A percentile compares a stretch with the other conserved stretches of the same genome.
Conservation (phyloP, 2,888 invertebrate species). For the Mimumesa dahlbomi region DNA sequence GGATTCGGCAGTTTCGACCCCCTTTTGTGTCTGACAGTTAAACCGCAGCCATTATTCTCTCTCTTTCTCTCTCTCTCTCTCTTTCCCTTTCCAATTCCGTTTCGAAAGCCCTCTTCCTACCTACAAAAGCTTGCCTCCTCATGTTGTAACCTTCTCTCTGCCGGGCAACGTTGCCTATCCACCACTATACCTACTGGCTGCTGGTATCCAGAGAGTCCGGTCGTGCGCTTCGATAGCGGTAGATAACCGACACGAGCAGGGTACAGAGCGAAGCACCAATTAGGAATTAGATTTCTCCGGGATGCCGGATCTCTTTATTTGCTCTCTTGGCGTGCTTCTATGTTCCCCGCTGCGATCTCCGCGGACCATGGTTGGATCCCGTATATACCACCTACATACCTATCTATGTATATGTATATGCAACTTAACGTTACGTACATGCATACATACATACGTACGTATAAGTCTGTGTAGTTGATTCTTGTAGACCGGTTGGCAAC, state of each 20-base stretch:
- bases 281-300: constrained; percentile 69
- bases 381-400: constrained; percentile 29
- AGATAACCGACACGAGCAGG: constrained; percentile 67
- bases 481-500: not conserved
- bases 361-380: constrained; percentile 34
- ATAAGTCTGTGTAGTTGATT: constrained; percentile 16
- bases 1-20: constrained; percentile 68
- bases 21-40: constrained; percentile 67
- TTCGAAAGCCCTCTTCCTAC: constrained; percentile 8
- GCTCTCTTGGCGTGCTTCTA: constrained; percentile 64
- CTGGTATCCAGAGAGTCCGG: constrained; percentile 48
- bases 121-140: constrained; percentile 1
- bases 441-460: not conserved
- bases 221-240: constrained; percentile 67
- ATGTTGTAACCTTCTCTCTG: constrained; percentile 59
- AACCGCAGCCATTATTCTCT: constrained; percentile 66
- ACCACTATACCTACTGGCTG: no score
- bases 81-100: not conserved
- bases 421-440: not conserved
- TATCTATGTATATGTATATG: constrained; percentile 18
- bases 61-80: constrained; percentile 28
- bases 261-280: constrained; percentile 67
- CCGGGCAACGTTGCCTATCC: no score
- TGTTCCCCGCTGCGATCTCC: constrained; percentile 65
- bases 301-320: constrained; percentile 70